Evolutionary conservation across 2,113 vertebrate genomes (phyloP), one percentile per base, ranked within the genome.

Genomic region (Hippocampus guttulatus): DNA sequence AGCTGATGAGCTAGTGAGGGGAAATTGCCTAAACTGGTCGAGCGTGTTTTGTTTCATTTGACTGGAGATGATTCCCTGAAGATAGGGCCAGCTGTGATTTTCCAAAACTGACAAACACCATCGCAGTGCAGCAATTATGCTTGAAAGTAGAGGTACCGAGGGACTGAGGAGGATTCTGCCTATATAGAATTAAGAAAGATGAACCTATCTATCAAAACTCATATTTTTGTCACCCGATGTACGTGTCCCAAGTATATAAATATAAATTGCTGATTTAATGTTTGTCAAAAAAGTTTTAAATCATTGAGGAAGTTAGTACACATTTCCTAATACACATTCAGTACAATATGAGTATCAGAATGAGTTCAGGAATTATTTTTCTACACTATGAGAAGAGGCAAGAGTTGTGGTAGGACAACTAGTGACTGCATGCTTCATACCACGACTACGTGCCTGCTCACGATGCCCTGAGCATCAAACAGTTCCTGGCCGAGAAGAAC

Each of bases 41-140:
- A 20, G 21, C 2, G 21, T 57, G 30, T 10, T 11, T 20, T 68
- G 55, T 21, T 51, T 16, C n/a, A 8, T 47, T 23, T 61, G 16
- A 61, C 58, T 30, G 3, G 27, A 51, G 1, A 18, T 2, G 47
- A 52, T 55, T 77, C 70, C 62, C 64, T 70, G 58, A 58, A 74
- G 60, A 58, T 25, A 21, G 23, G 11, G n/a, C 16, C 41, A 40
- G 10, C 58, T 67, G 75, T 68, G 41, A 67, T 82, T 81, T 81
- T 83, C 77, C 63, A 33, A 7, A 27, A 51, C 40, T 45, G 8
- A 72, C 16, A 63, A 51, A 82, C 88, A 71, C 55, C 82, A 62
- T 74, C 41, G 43, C 21, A 23, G 9, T 25, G 12, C 64, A 58
- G 38, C 62, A 72, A 30, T 16, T 38, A 51, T 51, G 71, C 76